Evolutionary conservation across 1,140 invertebrate species (phyloP).

Genomic region (Pachypsylla venusta): DNA sequence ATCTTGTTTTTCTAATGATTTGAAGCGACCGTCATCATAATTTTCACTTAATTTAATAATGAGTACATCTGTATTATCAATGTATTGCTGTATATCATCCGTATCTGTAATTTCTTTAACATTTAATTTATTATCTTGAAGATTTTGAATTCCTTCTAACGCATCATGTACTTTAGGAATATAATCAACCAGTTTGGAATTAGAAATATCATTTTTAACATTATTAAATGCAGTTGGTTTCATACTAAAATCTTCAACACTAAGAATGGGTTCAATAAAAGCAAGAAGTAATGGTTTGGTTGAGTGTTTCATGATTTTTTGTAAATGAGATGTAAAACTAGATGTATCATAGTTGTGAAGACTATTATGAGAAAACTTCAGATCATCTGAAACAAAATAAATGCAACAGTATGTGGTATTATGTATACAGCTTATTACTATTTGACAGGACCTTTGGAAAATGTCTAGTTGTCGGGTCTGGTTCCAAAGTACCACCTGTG

Average conservation of each 20-base stretch:
- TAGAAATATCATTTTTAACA: background rate
- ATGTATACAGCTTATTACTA: background rate
- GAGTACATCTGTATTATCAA: background rate
- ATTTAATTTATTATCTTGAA: background rate
- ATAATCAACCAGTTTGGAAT: background rate
- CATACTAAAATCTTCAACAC: background rate
- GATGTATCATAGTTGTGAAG: background rate
- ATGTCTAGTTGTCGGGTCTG: background rate
- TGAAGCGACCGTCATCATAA: background rate
- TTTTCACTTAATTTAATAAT: background rate
- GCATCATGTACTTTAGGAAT: background rate
- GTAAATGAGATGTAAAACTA: background rate
- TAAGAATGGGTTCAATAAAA: background rate
- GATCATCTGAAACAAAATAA: background rate
- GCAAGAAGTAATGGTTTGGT: background rate
- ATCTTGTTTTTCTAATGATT: background rate
- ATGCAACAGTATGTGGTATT: background rate
- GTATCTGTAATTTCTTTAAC: background rate
- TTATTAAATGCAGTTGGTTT: background rate
- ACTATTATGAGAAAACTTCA: constrained; percentile 4
- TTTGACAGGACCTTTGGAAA: background rate
- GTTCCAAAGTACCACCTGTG: background rate
- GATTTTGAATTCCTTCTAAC: background rate
- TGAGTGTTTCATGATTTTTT: background rate
- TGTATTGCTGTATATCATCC: background rate